Evolutionary conservation across 1,140 invertebrate genomes (phyloP).

Genomic region (Protaetia brevitarsis): DNA sequence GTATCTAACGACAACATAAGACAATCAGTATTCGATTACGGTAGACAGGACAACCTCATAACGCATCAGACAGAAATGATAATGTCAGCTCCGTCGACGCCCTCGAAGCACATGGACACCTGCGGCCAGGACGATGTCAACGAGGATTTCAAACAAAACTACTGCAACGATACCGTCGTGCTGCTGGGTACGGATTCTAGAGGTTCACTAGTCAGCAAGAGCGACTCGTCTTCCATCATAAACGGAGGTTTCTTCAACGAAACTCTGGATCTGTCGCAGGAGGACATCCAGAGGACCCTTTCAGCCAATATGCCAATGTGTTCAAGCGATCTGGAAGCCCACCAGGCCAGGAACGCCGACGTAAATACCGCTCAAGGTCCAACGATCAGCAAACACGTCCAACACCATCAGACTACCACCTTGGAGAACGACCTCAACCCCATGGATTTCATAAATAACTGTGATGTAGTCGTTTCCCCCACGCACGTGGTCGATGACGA

Average conservation of each 20-base stretch:
- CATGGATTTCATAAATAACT: conserved; percentile 80
- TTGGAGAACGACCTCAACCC: conserved; percentile 67
- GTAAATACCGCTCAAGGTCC: conserved; percentile 32
- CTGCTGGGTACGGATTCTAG: conserved; percentile 52
- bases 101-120: conserved; percentile 58
- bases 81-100: conserved; percentile 58
- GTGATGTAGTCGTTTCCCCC: conserved; percentile 60
- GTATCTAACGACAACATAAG: conserved; percentile 50
- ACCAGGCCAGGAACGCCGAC: conserved; percentile 39
- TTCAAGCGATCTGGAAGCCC: conserved; percentile 47
- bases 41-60: conserved; percentile 39
- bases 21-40: conserved; percentile 53
- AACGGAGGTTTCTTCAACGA: conserved; percentile 67
- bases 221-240: conserved; percentile 53
- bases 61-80: conserved; percentile 51
- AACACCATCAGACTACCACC: conserved; percentile 28
- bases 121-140: conserved; percentile 53
- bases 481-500: conserved; percentile 73
- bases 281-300: conserved; percentile 86
- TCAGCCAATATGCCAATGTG: conserved; percentile 83
- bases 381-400: conserved; percentile 33
- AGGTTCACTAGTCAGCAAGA: conserved; percentile 46
- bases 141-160: conserved; percentile 52
- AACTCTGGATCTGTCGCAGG: conserved; percentile 85
- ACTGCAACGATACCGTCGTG: conserved; percentile 59